Base-by-base conservation (phyloP, 1,140 invertebrate genomes). In the Eupristina koningsbergeri region DNA sequence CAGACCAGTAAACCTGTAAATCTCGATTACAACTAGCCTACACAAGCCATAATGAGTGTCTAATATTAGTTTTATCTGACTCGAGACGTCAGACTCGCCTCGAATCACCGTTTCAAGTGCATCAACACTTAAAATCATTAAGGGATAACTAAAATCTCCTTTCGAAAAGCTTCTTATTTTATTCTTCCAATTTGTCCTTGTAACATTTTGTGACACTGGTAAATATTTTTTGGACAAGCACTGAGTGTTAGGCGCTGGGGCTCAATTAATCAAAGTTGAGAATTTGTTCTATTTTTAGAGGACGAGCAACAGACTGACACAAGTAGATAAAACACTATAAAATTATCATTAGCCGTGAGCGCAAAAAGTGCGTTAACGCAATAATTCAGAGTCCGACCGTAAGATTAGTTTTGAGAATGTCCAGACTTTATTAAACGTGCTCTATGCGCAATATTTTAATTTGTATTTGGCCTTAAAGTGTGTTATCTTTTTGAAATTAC, bases 61-160 rank as follows among this genome's bases (percentile, higher is more conserved):
- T 71, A n/a, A 41, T 71, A 41, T 71, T 41, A 41, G 67, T 39
- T 71, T 71, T 71, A 71, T 71, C 67, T 71, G 67, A 71, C 41
- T 8, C 5, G 41, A 41, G 41, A 41, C 26, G 67, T 31, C 36
- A 41, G 67, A 22, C n/a, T 41, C 41, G 36, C n/a, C 67, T 71
- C 67, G 19, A 15, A 71, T n/a, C 22, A 19, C n/a, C 26, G 22
- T 41, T 41, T 41, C 39, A n/a, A 41, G 22, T 41, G 36, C 22
- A 71, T 71, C 11, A 71, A 41, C 67, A 71, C 36, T 71, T 26
- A 36, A 31, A 36, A 36, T 36, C 41, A 71, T 71, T 71, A 71
- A 41, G 36, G 67, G 67, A 71, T 71, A 41, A 71, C 22, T 5
- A 41, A 71, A 71, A 71, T 71, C 67, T 36, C 26, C 67, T 71